Evolutionary conservation across 1,140 invertebrate species (phyloP).

Genomic region (Parapsyche elsis): DNA sequence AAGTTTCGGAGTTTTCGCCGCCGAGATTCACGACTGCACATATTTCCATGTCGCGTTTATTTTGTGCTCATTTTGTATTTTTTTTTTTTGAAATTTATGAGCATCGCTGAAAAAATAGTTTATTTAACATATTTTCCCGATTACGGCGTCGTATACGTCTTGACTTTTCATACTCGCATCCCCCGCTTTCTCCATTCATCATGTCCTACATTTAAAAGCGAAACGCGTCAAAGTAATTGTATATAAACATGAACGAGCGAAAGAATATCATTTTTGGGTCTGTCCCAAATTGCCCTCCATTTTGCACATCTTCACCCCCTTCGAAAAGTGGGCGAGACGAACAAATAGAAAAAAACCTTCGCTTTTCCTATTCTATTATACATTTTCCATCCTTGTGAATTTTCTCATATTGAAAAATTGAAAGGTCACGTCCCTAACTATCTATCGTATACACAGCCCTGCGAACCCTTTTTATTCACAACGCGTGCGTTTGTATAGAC

Average conservation of each 20-base stretch:
- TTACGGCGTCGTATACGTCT: not conserved
- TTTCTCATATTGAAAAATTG: conserved; percentile 33
- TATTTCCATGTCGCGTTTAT: not conserved
- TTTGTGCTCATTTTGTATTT: not conserved
- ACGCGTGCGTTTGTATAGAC: conserved; percentile 28
- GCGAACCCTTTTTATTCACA: conserved; percentile 33
- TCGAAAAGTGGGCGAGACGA: conserved; percentile 5
- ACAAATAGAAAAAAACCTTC: conserved; percentile 27
- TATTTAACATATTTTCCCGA: conserved; percentile 10
- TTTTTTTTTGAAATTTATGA: not conserved
- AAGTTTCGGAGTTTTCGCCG: not conserved
- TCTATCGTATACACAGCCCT: conserved; percentile 14
- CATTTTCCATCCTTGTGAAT: conserved; percentile 33
- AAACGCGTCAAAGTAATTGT: conserved; percentile 37
- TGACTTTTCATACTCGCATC: not conserved
- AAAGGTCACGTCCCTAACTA: conserved; percentile 39
- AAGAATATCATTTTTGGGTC: conserved; percentile 31
- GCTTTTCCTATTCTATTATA: conserved; percentile 21
- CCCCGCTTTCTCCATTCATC: conserved; percentile 2
- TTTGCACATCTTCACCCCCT: conserved; percentile 14
- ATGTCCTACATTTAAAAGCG: not conserved
- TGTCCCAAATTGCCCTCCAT: conserved; percentile 23
- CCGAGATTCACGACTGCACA: not conserved
- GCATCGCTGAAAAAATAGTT: not conserved
- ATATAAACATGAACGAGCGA: conserved; percentile 34